phyloP scores from a whole-genome alignment of 2,113 vertebrate species.

The Andinoacara biseriatus region DNA sequence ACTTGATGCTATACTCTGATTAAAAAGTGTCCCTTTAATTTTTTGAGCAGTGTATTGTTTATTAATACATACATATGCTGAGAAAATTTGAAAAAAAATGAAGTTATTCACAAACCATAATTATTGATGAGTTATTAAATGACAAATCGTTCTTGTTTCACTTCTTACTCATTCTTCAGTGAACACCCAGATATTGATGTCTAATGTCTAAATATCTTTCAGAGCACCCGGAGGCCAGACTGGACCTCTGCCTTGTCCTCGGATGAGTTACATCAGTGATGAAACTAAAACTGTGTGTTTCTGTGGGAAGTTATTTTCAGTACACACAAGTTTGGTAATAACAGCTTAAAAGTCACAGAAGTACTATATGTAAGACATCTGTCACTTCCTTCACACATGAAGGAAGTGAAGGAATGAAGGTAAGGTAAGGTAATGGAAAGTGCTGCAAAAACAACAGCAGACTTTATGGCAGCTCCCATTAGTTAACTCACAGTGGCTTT shows the following conservation, averaged over 20 bases:
- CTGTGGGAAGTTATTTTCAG: neutral
- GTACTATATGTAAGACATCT: neutral
- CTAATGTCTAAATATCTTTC: neutral
- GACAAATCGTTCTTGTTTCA: neutral
- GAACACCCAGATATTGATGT: neutral
- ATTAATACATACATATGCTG: neutral
- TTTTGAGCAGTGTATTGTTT: neutral
- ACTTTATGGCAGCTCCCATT: neutral
- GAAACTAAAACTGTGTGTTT: neutral
- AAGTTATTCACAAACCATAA: neutral
- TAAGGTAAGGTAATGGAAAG: neutral
- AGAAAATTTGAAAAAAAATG: neutral
- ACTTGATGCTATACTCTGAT: too few relatives aligned
- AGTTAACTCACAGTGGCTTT: neutral
- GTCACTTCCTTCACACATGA: neutral
- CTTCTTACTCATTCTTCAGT: conserved; percentile 1
- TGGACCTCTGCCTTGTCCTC: neutral
- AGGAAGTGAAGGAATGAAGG: too few relatives aligned
- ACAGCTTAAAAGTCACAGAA: neutral
- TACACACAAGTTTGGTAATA: neutral
- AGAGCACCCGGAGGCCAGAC: neutral
- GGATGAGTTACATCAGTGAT: neutral
- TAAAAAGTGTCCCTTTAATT: too few relatives aligned
- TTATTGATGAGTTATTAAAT: neutral
- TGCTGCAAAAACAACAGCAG: neutral